Base-by-base conservation (phyloP, 2,797 vertebrate genomes). In the Adelosebastes latens region DNA sequence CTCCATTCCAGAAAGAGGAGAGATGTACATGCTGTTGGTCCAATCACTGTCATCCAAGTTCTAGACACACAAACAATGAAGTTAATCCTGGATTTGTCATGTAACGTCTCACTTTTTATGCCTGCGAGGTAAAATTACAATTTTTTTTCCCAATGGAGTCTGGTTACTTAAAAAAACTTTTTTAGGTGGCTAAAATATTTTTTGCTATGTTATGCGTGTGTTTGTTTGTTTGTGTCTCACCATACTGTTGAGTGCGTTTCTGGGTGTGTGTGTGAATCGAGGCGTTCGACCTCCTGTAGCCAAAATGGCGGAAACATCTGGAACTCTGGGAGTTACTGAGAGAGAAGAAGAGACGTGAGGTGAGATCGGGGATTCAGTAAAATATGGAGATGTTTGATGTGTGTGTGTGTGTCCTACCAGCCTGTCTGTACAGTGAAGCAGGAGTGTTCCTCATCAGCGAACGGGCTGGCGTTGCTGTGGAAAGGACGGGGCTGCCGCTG, bases 31-130 rank as follows among this genome's bases (percentile, higher is more conserved):
- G 16, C 95, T 93, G 87, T 94, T 89, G 8, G 96, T 96, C 97
- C 97, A 99, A 24, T 93, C 96, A 60, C 96, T 98, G 81, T 99
- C 98, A 65, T 99, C 97, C 91, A 98, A 73, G 88, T 96, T 95
- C 94, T 96, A 56, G 0, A 69, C 24, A 70, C 5, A 70, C 3
- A 69, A 10, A 82, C 5, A 12, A 39, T 11, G 31, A 16, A 77
- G 27, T 14, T 24, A 63, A 59, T 10, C 5, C 11, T 5, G 34
- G 4, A n/a, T 5, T 22, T 12, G 27, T 27, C 20, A 55, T 0
- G 18, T 20, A 52, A 52, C n/a, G 2, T 22, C 52, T 22, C n/a
- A n/a, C 42, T 46, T 46, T 46, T 46, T 46, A 0, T 46, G 6
- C 42, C 14, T 46, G 42, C 42, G 16, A 18, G 42, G 36, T 39